Conservation (phyloP, 2,113 vertebrate species). For the Arenaria interpres region DNA sequence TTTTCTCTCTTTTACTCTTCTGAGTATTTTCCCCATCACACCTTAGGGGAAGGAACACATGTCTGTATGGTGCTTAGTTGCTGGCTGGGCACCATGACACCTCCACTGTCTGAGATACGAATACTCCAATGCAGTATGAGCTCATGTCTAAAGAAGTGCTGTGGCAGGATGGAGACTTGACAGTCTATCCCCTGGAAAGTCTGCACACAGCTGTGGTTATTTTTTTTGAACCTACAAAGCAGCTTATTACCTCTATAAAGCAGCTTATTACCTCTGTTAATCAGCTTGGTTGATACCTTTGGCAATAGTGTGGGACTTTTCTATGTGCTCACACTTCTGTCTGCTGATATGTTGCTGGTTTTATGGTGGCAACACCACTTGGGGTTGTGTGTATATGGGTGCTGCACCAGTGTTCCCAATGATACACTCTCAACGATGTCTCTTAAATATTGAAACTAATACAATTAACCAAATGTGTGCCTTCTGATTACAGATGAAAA, state of each 20-base stretch:
- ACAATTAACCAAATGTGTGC: not conserved
- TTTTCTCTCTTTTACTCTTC: not conserved
- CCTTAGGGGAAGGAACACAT: not conserved
- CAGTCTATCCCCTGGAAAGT: not conserved
- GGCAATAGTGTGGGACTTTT: not conserved
- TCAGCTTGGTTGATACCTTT: not conserved
- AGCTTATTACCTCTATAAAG: rapidly evolving
- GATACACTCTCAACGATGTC: rapidly evolving
- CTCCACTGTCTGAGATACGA: not conserved
- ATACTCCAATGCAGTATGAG: not conserved
- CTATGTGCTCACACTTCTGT: not conserved
- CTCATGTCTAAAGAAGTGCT: not conserved
- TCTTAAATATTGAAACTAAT: not conserved
- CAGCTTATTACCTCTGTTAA: not conserved
- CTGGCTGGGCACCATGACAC: not conserved
- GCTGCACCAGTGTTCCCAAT: not conserved
- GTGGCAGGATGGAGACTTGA: not conserved
- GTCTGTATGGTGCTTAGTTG: not conserved
- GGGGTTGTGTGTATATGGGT: not conserved
- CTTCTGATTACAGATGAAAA: not conserved
- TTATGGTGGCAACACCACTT: rapidly evolving
- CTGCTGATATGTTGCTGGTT: not conserved
- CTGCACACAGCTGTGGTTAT: not conserved
- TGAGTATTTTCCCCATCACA: not conserved
- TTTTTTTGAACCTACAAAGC: not conserved